These are phyloP conservation scores for Diglossa cyanea DNA, from an alignment of 2,797 vertebrate species.

Conservation along the genomic window DNA sequence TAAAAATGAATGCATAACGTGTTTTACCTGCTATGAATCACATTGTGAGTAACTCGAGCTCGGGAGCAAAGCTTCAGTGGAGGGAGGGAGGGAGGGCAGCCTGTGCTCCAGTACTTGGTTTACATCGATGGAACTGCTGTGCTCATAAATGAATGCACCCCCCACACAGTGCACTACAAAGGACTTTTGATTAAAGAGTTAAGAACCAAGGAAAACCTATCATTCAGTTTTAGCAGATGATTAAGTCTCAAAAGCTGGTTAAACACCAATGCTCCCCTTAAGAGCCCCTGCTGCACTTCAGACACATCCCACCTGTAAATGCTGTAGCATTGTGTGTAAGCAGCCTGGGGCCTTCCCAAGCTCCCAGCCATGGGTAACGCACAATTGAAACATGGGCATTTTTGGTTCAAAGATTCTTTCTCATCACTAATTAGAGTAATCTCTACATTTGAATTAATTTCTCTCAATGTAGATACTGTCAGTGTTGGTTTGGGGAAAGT, in stretches of 20 bases:
- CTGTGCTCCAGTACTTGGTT: not conserved
- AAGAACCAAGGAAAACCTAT: not conserved
- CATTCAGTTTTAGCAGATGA: not conserved
- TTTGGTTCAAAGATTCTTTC: not conserved
- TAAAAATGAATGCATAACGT: constrained; percentile 60
- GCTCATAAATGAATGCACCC: not conserved
- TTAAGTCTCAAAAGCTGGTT: constrained; percentile 12
- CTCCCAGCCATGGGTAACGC: not conserved
- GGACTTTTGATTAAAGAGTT: constrained; percentile 17
- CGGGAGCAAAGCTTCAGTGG: not conserved
- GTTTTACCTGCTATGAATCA: constrained; percentile 56
- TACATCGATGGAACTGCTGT: not conserved
- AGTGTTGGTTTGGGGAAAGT: not conserved
- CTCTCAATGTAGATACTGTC: not conserved
- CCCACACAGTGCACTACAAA: not conserved
- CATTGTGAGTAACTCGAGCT: not conserved
- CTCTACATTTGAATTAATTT: not conserved
- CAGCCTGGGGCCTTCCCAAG: not conserved
- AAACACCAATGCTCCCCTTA: not conserved
- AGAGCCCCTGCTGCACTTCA: not conserved
- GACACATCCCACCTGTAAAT: not conserved
- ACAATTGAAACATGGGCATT: not conserved
- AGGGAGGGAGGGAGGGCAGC: not conserved
- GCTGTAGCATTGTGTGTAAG: not conserved
- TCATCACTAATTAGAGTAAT: not conserved